Evolutionary conservation across 2,113 vertebrate genomes (phyloP).

Genomic region (Hemiprocne comata): DNA sequence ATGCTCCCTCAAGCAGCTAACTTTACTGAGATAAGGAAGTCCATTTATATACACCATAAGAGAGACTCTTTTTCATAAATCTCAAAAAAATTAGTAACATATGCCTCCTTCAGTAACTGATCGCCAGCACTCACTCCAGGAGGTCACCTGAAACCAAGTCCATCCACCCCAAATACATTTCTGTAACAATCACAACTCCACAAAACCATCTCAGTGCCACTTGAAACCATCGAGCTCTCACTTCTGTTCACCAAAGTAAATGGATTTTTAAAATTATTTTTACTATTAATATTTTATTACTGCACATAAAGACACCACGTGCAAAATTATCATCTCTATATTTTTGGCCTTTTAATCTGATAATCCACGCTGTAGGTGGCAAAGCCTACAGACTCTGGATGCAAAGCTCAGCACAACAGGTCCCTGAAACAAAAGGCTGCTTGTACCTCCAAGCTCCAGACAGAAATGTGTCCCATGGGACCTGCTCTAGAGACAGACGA

Average conservation of each 20-base stretch:
- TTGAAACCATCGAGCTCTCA: not conserved
- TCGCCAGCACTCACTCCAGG: not conserved
- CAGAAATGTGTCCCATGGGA: not conserved
- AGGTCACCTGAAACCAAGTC: conserved; percentile 20
- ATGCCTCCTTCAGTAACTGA: not conserved
- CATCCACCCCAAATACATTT: not conserved
- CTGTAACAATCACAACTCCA: not conserved
- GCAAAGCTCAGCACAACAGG: not conserved
- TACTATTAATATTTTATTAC: not conserved
- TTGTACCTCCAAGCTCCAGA: not conserved
- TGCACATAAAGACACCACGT: not conserved
- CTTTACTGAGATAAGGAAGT: conserved; percentile 21
- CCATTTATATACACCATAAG: not conserved
- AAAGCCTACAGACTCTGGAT: not conserved
- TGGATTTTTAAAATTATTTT: not conserved
- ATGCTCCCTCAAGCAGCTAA: not conserved
- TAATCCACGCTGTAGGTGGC: not conserved
- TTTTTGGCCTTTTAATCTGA: not conserved
- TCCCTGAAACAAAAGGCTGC: not conserved
- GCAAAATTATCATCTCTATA: not conserved
- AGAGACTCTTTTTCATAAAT: not conserved
- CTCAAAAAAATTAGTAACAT: conserved; percentile 28
- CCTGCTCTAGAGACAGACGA: not conserved
- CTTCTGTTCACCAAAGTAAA: not conserved
- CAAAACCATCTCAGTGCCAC: not conserved